Percentiles rank a stretch among this genome's conserved stretches.
Conservation (phyloP, 2,888 invertebrate genomes). For the Aelia acuminata region DNA sequence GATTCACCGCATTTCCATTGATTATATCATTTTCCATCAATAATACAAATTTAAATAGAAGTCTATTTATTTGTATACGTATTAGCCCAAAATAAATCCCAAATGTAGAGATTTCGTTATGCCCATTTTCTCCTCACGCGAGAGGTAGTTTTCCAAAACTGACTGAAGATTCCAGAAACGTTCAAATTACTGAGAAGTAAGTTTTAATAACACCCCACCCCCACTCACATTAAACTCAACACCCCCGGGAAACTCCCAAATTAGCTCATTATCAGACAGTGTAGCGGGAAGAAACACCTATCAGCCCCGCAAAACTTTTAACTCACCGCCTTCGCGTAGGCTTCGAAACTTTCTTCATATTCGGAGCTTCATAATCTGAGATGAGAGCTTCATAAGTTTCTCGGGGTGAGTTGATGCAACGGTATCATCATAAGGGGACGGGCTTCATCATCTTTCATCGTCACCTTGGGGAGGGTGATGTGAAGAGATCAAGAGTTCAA, state of each 20-base stretch:
- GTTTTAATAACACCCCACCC: neutral
- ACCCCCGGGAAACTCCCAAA: neutral
- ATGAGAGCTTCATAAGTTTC: neutral
- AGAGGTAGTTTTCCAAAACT: too few species aligned
- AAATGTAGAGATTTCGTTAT: too few species aligned
- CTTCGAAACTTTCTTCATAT: neutral
- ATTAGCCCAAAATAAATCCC: too few species aligned
- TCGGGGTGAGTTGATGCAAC: neutral
- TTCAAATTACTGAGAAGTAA: neutral
- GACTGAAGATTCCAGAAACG: neutral
- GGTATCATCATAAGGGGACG: neutral
- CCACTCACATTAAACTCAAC: neutral
- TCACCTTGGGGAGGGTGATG: too few species aligned
- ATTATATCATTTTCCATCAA: too few species aligned
- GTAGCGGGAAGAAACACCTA: neutral
- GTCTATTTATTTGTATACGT: too few species aligned
- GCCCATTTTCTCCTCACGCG: too few species aligned
- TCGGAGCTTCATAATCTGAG: neutral
- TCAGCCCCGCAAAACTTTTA: constrained; percentile 10
- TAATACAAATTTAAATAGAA: too few species aligned
- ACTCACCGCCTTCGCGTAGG: neutral
- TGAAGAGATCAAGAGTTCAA: too few species aligned
- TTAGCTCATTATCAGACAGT: neutral
- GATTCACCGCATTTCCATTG: too few species aligned
- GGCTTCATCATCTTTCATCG: neutral